A percentile compares a stretch with the other conserved stretches of the same genome.
phyloP scores from a whole-genome alignment of 2,113 vertebrate species.

The Rhodinocichla rosea region DNA sequence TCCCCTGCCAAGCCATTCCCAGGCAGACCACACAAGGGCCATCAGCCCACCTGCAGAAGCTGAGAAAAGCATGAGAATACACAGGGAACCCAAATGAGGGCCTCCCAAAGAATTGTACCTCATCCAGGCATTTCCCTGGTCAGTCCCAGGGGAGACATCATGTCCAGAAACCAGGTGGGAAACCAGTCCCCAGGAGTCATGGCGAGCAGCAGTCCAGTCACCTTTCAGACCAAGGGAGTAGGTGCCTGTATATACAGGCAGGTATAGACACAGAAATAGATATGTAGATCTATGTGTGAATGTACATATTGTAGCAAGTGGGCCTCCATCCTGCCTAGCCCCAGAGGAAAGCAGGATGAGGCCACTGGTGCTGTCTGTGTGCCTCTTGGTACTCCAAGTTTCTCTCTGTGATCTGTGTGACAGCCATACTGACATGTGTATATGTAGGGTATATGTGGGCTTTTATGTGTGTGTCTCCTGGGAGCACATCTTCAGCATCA shows the following conservation, averaged over 20 bases:
- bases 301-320: background rate
- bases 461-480: background rate
- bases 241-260: background rate
- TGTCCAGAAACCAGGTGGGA: background rate
- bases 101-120: background rate
- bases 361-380: background rate
- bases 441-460: fast-evolving
- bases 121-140: background rate
- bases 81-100: background rate
- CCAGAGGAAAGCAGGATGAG: background rate
- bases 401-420: background rate
- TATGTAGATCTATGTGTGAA: background rate
- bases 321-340: background rate
- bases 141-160: background rate
- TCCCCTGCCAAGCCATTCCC: background rate
- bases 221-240: no score
- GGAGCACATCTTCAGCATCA: fast-evolving
- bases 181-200: background rate
- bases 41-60: background rate
- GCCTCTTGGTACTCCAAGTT: background rate
- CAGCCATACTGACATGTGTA: background rate
- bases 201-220: background rate
- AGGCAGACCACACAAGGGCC: background rate
- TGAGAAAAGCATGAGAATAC: background rate
- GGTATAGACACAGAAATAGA: no score